A percentile compares a stretch with the other conserved stretches of the same genome.
Evolutionary conservation across 2,113 vertebrate species (phyloP).

Genomic region (Neodon shergylaensis): DNA sequence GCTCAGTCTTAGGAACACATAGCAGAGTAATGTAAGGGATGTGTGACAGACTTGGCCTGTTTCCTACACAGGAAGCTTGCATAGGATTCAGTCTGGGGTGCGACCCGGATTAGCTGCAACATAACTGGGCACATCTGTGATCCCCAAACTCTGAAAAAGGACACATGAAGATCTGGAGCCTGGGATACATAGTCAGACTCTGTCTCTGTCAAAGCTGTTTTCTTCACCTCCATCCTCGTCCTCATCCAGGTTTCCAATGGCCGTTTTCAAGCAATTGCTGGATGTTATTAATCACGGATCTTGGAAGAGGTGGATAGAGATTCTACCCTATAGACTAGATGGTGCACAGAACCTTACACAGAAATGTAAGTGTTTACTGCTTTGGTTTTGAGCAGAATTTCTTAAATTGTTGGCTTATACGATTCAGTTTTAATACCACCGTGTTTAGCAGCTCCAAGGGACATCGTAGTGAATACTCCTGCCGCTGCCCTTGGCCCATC

Average conservation of each 20-base stretch:
- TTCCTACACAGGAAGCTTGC: not conserved
- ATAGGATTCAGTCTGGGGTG: not conserved
- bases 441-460: not conserved
- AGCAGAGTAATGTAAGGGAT: not conserved
- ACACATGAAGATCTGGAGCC: not conserved
- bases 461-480: not conserved
- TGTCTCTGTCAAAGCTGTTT: not conserved
- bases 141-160: not conserved
- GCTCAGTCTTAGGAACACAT: not conserved
- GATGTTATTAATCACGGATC: not conserved
- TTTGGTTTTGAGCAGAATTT: not conserved
- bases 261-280: not conserved
- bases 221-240: not conserved
- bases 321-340: not conserved
- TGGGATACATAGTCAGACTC: not conserved
- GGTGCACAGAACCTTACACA: not conserved
- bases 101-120: not conserved
- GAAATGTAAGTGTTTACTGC: too few species aligned
- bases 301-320: not conserved
- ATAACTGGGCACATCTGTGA: not conserved
- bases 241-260: not conserved
- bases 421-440: conserved; percentile 2
- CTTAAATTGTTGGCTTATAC: not conserved
- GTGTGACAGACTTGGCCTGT: too few species aligned
- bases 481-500: too few species aligned